Conservation (phyloP, 2,888 invertebrate genomes). For the Ptychoptera contaminata region DNA sequence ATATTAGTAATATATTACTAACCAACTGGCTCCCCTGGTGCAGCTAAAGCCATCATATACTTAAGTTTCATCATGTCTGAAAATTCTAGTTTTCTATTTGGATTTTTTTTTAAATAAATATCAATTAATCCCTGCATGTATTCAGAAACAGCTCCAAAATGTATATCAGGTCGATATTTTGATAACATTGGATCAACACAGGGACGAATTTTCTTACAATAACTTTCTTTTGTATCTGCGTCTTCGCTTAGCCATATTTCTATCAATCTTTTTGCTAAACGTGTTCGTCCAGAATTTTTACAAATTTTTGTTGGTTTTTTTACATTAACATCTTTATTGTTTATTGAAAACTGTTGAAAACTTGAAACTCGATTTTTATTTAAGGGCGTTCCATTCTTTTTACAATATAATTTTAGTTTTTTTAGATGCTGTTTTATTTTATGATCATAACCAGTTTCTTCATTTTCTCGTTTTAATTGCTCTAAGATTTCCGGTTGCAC, state of each 20-base stretch:
- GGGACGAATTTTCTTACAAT: slow-evolving; percentile 30
- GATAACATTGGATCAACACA: slow-evolving; percentile 65
- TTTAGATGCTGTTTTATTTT: slow-evolving; percentile 39
- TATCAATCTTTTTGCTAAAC: slow-evolving; percentile 41
- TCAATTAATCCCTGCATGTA: slow-evolving; percentile 52
- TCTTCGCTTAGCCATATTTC: slow-evolving; percentile 50
- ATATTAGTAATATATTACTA: background rate
- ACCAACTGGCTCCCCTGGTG: slow-evolving; percentile 86
- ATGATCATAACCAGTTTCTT: slow-evolving; percentile 25
- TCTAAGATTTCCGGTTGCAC: slow-evolving; percentile 39
- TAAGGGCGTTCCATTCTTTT: slow-evolving; percentile 34
- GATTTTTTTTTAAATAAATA: slow-evolving; percentile 37
- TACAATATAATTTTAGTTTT: slow-evolving; percentile 44
- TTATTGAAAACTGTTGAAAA: slow-evolving; percentile 43
- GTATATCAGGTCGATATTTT: slow-evolving; percentile 51
- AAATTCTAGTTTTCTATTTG: slow-evolving; percentile 34
- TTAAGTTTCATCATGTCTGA: slow-evolving; percentile 59
- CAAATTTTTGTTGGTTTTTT: slow-evolving; percentile 31
- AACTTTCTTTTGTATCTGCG: slow-evolving; percentile 39
- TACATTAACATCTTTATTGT: slow-evolving; percentile 33
- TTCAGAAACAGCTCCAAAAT: slow-evolving; percentile 77
- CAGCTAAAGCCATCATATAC: slow-evolving; percentile 57
- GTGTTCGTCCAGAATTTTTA: slow-evolving; percentile 39
- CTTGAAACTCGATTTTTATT: slow-evolving; percentile 32
- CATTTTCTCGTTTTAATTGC: slow-evolving; percentile 37